These are phyloP conservation scores for Notoglanidium macrostoma DNA, from an alignment of 2,797 vertebrate genomes.

Conservation along the genomic window DNA sequence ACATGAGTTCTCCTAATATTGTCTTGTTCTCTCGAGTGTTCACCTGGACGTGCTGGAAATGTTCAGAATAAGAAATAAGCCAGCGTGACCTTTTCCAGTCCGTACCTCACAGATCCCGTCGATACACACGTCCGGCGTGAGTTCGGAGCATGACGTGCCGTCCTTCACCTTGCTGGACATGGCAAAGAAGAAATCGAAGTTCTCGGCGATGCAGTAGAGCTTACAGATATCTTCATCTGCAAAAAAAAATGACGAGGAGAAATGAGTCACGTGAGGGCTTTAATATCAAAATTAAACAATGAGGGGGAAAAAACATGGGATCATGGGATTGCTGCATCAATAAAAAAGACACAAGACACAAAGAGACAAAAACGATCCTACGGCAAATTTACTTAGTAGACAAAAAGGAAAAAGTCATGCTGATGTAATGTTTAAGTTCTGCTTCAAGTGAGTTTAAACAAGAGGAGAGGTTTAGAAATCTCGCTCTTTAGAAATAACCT, in stretches of 20 bases:
- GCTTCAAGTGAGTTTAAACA: background rate
- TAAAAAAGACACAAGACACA: background rate
- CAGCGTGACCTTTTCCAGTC: background rate
- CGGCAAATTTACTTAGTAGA: background rate
- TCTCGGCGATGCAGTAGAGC: slow-evolving; percentile 96
- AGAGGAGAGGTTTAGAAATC: background rate
- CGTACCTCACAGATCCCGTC: slow-evolving; percentile 93
- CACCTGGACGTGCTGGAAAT: background rate
- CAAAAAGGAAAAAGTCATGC: no score
- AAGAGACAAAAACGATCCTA: background rate
- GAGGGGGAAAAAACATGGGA: background rate
- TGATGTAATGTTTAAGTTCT: background rate
- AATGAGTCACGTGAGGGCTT: background rate
- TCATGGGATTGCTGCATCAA: background rate
- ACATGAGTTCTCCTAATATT: background rate
- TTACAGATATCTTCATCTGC: slow-evolving; percentile 95
- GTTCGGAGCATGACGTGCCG: slow-evolving; percentile 87
- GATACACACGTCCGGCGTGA: slow-evolving; percentile 86
- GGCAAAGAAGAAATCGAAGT: slow-evolving; percentile 98
- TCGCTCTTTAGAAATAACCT: background rate
- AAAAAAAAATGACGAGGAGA: slow-evolving; percentile 33
- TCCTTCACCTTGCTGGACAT: slow-evolving; percentile 97
- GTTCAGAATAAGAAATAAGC: background rate
- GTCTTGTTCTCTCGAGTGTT: background rate
- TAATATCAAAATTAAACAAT: background rate